Evolutionary conservation across 1,140 invertebrate species (phyloP).

Genomic region (Galleria mellonella): DNA sequence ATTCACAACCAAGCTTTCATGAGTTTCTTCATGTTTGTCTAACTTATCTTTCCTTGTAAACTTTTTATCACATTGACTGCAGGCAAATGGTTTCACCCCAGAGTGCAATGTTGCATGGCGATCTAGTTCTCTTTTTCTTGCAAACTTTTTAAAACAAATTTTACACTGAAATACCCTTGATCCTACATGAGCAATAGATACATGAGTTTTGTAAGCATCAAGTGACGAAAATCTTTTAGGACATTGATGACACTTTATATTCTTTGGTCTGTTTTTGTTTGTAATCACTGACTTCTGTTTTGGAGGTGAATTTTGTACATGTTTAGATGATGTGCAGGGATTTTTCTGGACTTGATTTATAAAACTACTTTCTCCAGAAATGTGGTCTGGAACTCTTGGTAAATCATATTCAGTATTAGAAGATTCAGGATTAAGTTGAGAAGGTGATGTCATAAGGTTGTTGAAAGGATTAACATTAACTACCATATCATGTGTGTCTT

Average conservation of each 20-base stretch:
- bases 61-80: conserved; percentile 77
- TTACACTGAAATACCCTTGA: conserved; percentile 73
- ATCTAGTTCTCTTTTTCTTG: conserved; percentile 78
- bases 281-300: conserved; percentile 45
- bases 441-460: conserved; percentile 49
- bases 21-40: conserved; percentile 77
- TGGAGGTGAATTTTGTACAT: conserved; percentile 32
- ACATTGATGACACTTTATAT: conserved; percentile 72
- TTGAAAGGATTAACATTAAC: conserved; percentile 76
- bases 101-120: conserved; percentile 77
- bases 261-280: conserved; percentile 61
- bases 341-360: conserved; percentile 53
- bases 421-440: conserved; percentile 36
- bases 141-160: conserved; percentile 78
- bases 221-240: conserved; percentile 71
- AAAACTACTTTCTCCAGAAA: conserved; percentile 71
- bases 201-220: conserved; percentile 66
- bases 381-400: conserved; percentile 70
- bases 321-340: conserved; percentile 36
- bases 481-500: conserved; percentile 72
- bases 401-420: conserved; percentile 53
- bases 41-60: conserved; percentile 81
- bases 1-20: conserved; percentile 72
- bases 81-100: conserved; percentile 77
- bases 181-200: conserved; percentile 62